A percentile compares a stretch with the other conserved stretches of the same genome.
These are phyloP conservation scores for Anagrus nilaparvatae DNA, from an alignment of 1,140 invertebrate species.

Conservation along the genomic window DNA sequence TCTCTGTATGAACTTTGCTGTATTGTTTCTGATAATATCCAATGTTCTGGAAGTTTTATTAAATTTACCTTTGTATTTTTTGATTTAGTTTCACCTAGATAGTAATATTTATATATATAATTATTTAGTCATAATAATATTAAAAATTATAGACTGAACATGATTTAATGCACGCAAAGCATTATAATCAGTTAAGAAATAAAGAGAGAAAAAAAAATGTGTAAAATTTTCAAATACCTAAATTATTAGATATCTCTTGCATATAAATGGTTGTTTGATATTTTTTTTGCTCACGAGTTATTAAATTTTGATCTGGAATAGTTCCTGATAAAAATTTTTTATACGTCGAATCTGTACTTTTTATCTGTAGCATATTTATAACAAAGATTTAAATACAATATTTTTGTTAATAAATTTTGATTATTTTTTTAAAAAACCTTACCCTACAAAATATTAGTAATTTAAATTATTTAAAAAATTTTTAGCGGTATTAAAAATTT, in stretches of 20 bases:
- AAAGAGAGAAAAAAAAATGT: too few relatives aligned
- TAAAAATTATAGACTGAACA: too few relatives aligned
- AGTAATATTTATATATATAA: too few relatives aligned
- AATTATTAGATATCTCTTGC: slow-evolving; percentile 17
- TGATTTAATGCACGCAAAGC: too few relatives aligned
- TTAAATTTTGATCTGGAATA: slow-evolving; percentile 18
- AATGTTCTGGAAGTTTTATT: slow-evolving; percentile 21
- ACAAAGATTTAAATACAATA: slow-evolving; percentile 13
- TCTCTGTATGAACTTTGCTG: slow-evolving; percentile 21
- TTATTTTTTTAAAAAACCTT: background rate
- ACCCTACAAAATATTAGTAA: background rate
- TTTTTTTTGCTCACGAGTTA: slow-evolving; percentile 20
- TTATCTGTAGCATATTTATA: slow-evolving; percentile 18
- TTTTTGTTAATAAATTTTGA: slow-evolving; percentile 13
- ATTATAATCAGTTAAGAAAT: too few relatives aligned
- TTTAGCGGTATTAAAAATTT: too few relatives aligned
- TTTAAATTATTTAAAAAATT: slow-evolving; percentile 21
- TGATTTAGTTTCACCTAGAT: too few relatives aligned
- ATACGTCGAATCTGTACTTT: slow-evolving; percentile 16
- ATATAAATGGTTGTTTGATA: slow-evolving; percentile 19
- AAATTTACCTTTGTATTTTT: too few relatives aligned
- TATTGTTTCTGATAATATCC: slow-evolving; percentile 24
- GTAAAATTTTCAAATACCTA: too few relatives aligned
- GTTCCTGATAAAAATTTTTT: slow-evolving; percentile 17
- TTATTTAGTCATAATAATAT: too few relatives aligned